Evolutionary conservation across 2,797 vertebrate genomes (phyloP).

Genomic region (Coccyzus lansbergi): DNA sequence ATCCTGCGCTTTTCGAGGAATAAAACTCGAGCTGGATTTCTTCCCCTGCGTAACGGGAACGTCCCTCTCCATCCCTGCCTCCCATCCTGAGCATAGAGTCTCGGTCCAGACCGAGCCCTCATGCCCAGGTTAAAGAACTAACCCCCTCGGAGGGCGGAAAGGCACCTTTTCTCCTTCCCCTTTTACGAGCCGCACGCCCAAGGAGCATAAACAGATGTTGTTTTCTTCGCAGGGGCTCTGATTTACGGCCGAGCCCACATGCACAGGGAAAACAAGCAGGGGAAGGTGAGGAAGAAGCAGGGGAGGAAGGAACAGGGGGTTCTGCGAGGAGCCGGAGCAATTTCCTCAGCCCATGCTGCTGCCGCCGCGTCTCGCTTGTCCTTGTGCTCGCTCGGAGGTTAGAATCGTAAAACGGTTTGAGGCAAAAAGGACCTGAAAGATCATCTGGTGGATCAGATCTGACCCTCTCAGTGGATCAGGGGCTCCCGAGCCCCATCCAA

Average conservation of each 20-base stretch:
- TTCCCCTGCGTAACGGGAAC: fast-evolving
- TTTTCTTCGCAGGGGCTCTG: conserved; percentile 33
- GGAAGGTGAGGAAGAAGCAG: background rate
- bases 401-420: no score
- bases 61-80: background rate
- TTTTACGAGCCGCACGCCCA: background rate
- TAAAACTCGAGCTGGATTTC: background rate
- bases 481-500: no score
- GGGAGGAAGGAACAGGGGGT: background rate
- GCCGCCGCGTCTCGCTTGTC: fast-evolving
- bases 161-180: background rate
- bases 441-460: no score
- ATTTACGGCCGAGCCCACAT: background rate
- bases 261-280: background rate
- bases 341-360: background rate
- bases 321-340: background rate
- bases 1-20: background rate
- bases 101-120: fast-evolving
- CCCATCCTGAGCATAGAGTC: background rate
- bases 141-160: fast-evolving
- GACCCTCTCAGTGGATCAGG: no score
- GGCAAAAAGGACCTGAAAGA: no score
- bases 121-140: background rate
- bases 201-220: conserved; percentile 49
- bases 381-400: fast-evolving